Base-by-base conservation (phyloP, 2,888 invertebrate genomes). In the Xestoiulus laeticollis region DNA sequence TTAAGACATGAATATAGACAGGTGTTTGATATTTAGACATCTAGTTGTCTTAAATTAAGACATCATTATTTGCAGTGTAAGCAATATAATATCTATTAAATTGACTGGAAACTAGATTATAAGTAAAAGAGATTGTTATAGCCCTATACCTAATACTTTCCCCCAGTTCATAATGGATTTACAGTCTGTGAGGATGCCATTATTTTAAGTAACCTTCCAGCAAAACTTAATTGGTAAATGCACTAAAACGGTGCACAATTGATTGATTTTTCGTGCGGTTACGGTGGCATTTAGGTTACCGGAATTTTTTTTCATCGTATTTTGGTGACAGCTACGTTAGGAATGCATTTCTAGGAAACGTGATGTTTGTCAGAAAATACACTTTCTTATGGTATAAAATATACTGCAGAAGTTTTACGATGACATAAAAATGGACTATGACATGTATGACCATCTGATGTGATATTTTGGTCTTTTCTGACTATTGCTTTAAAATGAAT, bases 181-280 rank as follows among this genome's bases (percentile, higher is more conserved):
- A 68, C 26, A 2, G 68, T 68, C 26, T 68, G 10, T 68, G 68
- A 68, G 68, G 26, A 68, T 22, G 68, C 68, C 26, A 68, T 68
- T 68, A 68, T 68, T 68, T 68, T 68, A 68, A 68, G 68, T 68
- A 68, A 8, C 68, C 68, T 68, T 26, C 68, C 68, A 26, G 68
- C 68, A 68, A 68, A 12, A 68, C 68, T 26, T 68, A 68, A 68
- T 68, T 68, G 68, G 68, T 68, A 68, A 68, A 68, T 68, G 68
- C 26, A 68, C 68, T 68, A 68, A 68, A 68, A 68, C 68, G 68
- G 68, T n/a, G 22, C 68, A 68, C 68, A 68, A 68, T 68, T 68
- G 68, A 68, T 68, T 68, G 68, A 22, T 68, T 26, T 59, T 68
- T 68, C 8, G 68, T 68, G 68, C 68, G 68, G 68, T 68, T 68